phyloP scores from a whole-genome alignment of 2,888 invertebrate species.

The Lypha dubia region DNA sequence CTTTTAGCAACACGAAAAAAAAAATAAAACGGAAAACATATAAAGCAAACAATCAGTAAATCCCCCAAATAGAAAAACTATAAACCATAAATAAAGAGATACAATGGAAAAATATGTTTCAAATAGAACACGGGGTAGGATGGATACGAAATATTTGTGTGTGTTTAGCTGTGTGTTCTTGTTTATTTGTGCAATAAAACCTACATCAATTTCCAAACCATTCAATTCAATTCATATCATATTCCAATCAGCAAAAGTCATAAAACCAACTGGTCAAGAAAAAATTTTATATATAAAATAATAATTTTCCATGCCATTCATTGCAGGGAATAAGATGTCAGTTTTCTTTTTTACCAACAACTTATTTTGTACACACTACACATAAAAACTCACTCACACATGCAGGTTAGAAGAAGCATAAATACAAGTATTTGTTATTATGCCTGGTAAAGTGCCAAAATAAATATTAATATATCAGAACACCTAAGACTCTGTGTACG shows the following conservation, averaged over 20 bases:
- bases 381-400: not conserved
- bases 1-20: slow-evolving; percentile 73
- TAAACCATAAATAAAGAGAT: slow-evolving; percentile 75
- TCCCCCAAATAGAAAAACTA: slow-evolving; percentile 74
- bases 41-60: slow-evolving; percentile 73
- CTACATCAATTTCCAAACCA: slow-evolving; percentile 71
- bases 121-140: slow-evolving; percentile 18
- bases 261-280: slow-evolving; percentile 82
- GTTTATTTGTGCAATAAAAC: slow-evolving; percentile 55
- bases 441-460: slow-evolving; percentile 72
- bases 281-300: slow-evolving; percentile 48
- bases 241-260: slow-evolving; percentile 82
- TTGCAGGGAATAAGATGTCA: slow-evolving; percentile 41
- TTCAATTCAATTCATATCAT: slow-evolving; percentile 78
- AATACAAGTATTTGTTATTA: slow-evolving; percentile 43
- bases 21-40: slow-evolving; percentile 56
- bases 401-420: slow-evolving; percentile 15
- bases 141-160: slow-evolving; percentile 1
- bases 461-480: slow-evolving; percentile 61
- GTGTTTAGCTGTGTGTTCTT: not conserved
- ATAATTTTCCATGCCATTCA: slow-evolving; percentile 66
- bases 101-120: slow-evolving; percentile 66
- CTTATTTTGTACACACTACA: not conserved
- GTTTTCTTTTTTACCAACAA: slow-evolving; percentile 18
- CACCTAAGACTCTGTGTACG: slow-evolving; percentile 36